Percentiles rank a stretch among this genome's conserved stretches.
Evolutionary conservation across 2,797 vertebrate species (phyloP).

Genomic region (Semaprochilodus insignis): DNA sequence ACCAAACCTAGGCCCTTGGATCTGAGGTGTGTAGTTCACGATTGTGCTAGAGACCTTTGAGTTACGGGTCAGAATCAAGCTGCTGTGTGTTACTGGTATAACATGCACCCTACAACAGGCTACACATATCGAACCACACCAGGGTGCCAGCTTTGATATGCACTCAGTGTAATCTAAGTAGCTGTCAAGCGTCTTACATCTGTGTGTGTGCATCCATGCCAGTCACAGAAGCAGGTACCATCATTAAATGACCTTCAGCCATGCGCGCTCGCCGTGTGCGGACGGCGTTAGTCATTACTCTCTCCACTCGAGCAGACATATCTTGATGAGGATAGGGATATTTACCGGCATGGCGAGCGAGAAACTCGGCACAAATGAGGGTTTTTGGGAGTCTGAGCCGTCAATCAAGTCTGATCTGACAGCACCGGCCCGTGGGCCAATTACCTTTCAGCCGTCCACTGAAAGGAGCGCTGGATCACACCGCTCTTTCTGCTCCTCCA

Average conservation of each 20-base stretch:
- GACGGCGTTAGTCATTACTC: slow-evolving; percentile 24
- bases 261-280: neutral
- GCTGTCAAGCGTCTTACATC: neutral
- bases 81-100: no score
- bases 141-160: neutral
- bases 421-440: slow-evolving; percentile 36
- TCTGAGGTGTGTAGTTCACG: neutral
- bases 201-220: neutral
- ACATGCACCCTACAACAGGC: no score
- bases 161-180: neutral
- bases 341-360: slow-evolving; percentile 29
- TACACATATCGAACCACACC: neutral
- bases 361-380: slow-evolving; percentile 48
- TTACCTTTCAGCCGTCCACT: slow-evolving; percentile 35
- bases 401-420: slow-evolving; percentile 38
- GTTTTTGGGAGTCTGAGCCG: slow-evolving; percentile 43
- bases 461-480: neutral
- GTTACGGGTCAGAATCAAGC: no score
- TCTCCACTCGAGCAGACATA: slow-evolving; percentile 19
- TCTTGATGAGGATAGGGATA: slow-evolving; percentile 30
- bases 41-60: neutral
- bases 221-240: neutral
- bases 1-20: no score
- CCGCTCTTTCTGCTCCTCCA: neutral
- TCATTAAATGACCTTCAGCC: slow-evolving; percentile 7